Conservation (phyloP, 2,113 vertebrate species). For the Aldabrachelys gigantea region DNA sequence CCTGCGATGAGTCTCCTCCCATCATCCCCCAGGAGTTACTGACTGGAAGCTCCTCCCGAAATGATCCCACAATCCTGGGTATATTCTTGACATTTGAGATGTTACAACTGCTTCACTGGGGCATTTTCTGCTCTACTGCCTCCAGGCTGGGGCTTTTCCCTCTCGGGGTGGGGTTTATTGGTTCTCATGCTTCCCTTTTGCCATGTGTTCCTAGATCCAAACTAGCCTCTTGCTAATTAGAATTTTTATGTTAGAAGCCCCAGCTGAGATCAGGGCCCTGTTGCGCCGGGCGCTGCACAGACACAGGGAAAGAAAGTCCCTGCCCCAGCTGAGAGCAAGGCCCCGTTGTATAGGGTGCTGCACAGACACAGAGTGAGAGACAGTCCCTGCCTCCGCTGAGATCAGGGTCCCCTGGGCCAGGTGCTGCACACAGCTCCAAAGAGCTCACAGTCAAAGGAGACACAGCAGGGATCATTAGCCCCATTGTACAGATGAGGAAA, state of each 20-base stretch:
- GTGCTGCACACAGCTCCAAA: neutral
- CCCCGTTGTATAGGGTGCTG: neutral
- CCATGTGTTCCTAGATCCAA: neutral
- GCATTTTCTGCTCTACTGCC: conserved; percentile 16
- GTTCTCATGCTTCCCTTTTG: neutral
- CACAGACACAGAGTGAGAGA: too few relatives aligned
- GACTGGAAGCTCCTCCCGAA: too few relatives aligned
- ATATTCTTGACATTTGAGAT: neutral
- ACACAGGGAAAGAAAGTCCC: too few relatives aligned
- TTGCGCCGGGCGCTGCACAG: rapidly evolving
- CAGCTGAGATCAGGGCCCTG: too few relatives aligned
- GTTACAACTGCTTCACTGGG: neutral
- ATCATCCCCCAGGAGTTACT: neutral
- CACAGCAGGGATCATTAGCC: too few relatives aligned
- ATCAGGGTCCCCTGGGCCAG: neutral
- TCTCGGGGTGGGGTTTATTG: neutral
- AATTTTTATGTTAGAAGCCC: too few relatives aligned
- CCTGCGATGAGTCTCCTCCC: neutral
- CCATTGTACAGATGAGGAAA: too few relatives aligned
- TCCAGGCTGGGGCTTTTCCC: neutral
- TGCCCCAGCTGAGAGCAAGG: neutral
- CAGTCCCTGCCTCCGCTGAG: too few relatives aligned
- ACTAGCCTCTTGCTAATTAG: too few relatives aligned
- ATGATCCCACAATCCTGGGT: neutral
- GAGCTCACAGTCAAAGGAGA: too few relatives aligned